These are phyloP conservation scores for Xylocopa sonorina DNA, from an alignment of 1,140 invertebrate species.

Conservation along the genomic window DNA sequence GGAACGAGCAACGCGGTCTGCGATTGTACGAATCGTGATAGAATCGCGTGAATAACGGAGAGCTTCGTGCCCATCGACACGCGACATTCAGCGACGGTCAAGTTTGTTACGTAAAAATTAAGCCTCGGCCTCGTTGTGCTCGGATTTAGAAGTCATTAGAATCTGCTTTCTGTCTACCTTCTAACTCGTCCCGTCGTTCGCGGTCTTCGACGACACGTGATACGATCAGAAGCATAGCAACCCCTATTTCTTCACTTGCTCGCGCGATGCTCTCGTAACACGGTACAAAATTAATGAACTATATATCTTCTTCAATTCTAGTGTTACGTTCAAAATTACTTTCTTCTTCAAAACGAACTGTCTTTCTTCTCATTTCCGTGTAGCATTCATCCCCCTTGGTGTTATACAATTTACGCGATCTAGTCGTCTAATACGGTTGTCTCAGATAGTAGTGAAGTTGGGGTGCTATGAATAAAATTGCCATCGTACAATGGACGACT, in stretches of 20 bases:
- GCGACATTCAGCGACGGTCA: conserved; percentile 44
- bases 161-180: conserved; percentile 28
- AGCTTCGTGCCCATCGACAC: conserved; percentile 52
- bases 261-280: too few species aligned
- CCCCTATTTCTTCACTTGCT: neutral
- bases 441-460: neutral
- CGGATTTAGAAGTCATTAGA: conserved; percentile 60
- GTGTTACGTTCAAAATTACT: too few species aligned
- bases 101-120: conserved; percentile 75
- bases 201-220: conserved; percentile 44
- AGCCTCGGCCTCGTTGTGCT: conserved; percentile 61
- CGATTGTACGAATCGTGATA: neutral
- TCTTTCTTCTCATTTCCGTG: too few species aligned
- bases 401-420: too few species aligned
- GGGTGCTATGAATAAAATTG: neutral
- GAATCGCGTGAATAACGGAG: neutral
- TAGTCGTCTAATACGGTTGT: neutral
- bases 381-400: too few species aligned
- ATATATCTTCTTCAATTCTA: too few species aligned
- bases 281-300: too few species aligned
- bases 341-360: too few species aligned
- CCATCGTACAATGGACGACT: neutral
- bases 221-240: neutral
- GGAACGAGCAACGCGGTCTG: neutral
- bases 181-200: conserved; percentile 18